Percentiles rank a stretch among this genome's conserved stretches.
Evolutionary conservation across 2,113 vertebrate species (phyloP).

Genomic region (Amblyopsis rosae): DNA sequence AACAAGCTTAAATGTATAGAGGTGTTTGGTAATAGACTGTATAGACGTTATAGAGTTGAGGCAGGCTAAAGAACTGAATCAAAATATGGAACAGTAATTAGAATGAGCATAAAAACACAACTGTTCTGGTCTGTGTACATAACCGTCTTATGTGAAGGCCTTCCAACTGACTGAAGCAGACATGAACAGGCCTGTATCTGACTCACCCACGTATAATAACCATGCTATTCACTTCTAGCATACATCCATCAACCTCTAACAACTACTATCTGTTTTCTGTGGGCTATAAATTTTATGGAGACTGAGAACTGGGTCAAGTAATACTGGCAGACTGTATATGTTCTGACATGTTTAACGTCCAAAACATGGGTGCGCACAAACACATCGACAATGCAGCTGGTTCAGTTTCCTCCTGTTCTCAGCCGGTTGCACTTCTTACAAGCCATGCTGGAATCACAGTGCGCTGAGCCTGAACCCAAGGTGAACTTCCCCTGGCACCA

Average conservation of each 20-base stretch:
- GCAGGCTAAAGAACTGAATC: too few relatives aligned
- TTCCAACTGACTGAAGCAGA: constrained; percentile 48
- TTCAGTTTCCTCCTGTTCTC: constrained; percentile 9
- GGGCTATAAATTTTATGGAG: constrained; percentile 15
- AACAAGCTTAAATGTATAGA: too few relatives aligned
- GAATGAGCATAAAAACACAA: too few relatives aligned
- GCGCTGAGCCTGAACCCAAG: constrained; percentile 31
- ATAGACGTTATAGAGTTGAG: too few relatives aligned
- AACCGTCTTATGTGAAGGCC: constrained; percentile 27
- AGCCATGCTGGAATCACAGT: constrained; percentile 60
- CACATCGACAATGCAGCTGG: neutral
- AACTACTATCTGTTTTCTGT: constrained; percentile 30
- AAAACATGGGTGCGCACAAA: neutral
- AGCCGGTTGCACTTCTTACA: constrained; percentile 53
- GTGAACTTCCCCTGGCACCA: constrained; percentile 58
- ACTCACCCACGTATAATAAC: constrained; percentile 53
- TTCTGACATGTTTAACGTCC: neutral
- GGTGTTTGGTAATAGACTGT: too few relatives aligned
- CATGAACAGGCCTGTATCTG: constrained; percentile 35
- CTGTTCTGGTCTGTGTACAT: neutral
- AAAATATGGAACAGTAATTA: too few relatives aligned
- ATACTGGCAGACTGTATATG: neutral
- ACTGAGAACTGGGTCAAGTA: constrained; percentile 11
- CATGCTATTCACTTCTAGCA: constrained; percentile 31
- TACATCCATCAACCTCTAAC: constrained; percentile 47